Base-by-base conservation (phyloP, 2,113 vertebrate genomes). In the Gymnarchus niloticus region DNA sequence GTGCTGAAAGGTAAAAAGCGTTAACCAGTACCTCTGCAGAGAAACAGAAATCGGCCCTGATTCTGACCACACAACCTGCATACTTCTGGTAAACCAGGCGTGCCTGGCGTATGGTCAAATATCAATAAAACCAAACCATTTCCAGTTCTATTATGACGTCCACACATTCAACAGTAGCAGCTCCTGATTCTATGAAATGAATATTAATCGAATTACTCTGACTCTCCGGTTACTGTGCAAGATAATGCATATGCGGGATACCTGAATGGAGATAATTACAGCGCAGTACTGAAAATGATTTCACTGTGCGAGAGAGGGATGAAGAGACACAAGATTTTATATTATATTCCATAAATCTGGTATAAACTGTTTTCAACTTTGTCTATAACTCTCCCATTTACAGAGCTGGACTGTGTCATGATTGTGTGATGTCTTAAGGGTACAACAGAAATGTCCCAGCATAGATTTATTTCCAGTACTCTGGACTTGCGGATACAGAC, bases 381-480 rank as follows among this genome's bases (percentile, higher is more conserved):
- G 65, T 41, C 41, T 73, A 41, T 73, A 41, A 73, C 33, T 41
- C 33, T 17, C 14, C 33, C 65, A 73, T n/a, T n/a, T n/a, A n/a
- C n/a, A n/a, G n/a, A n/a, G n/a, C n/a, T 41, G 65, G 65, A 73
- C 65, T 19, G 33, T 73, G 14, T 41, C 33, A 73, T 73, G 65
- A 73, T 14, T 14, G 41, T 73, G 33, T 41, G 65, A 41, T 73
- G 19, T 73, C 65, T 73, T 73, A 10, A 73, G 65, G 65, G 65
- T 73, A 73, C 65, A 41, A 73, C 65, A 41, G 33, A 73, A 73
- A 73, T 73, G 33, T 37, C 65, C 33, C 65, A 73, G 65, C 7
- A 73, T 28, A 73, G 65, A 73, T 73, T 73, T 73, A 73, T 73
- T 73, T 73, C 41, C 65, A 73, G 65, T 41, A 19, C 65, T 73